These are phyloP conservation scores for Oplegnathus fasciatus DNA, from an alignment of 2,113 vertebrate genomes.

Conservation along the genomic window DNA sequence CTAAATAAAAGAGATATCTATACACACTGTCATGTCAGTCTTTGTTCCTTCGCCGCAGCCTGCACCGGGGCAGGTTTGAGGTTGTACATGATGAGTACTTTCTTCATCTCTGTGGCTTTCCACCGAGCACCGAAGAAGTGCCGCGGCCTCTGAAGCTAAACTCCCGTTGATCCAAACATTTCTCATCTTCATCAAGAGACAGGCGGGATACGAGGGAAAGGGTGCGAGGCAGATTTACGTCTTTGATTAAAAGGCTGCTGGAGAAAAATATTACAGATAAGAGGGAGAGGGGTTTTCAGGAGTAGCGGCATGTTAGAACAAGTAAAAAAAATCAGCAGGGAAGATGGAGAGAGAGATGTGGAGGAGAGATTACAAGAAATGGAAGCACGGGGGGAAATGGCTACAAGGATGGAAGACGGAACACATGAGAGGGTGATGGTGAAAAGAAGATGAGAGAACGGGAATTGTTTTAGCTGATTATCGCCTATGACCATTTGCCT, in stretches of 20 bases:
- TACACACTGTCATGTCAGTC: constrained; percentile 6
- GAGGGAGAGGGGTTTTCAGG: constrained; percentile 4
- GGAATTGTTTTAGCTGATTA: too few species aligned
- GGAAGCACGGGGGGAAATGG: not conserved
- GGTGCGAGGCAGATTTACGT: not conserved
- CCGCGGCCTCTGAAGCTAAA: not conserved
- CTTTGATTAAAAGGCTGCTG: constrained; percentile 49
- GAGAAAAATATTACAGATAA: constrained; percentile 29
- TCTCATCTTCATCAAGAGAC: constrained; percentile 46
- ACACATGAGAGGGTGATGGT: not conserved
- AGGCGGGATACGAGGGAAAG: not conserved
- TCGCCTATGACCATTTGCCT: too few species aligned
- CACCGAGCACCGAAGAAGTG: not conserved
- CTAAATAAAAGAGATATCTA: constrained; percentile 14
- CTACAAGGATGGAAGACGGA: not conserved
- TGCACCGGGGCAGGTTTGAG: not conserved
- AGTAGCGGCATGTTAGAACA: not conserved
- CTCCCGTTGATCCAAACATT: constrained; percentile 54
- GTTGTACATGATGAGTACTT: not conserved
- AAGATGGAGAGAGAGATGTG: constrained; percentile 1
- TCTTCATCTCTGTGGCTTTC: constrained; percentile 19
- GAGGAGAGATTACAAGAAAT: constrained; percentile 2
- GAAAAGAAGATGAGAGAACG: not conserved
- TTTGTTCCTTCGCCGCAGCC: constrained; percentile 40
- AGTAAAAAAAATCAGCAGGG: constrained; percentile 28